Evolutionary conservation across 2,797 vertebrate genomes (phyloP).

Genomic region (Nannoperca obscura): DNA sequence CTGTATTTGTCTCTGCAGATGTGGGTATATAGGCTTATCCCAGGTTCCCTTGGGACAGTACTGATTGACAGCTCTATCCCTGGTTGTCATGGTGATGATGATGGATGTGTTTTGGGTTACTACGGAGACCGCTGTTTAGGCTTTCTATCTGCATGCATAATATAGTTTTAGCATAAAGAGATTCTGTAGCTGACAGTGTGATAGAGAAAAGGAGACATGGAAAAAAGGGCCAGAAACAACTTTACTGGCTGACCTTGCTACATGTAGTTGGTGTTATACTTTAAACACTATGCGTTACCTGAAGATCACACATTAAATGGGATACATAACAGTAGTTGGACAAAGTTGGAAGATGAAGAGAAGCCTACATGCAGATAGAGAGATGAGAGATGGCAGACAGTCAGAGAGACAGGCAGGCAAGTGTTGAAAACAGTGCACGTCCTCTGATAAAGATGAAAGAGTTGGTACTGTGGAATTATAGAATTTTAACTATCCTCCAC

Average conservation of each 20-base stretch:
- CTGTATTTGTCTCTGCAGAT: slow-evolving; percentile 58
- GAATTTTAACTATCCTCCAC: slow-evolving; percentile 65
- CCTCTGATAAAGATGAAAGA: slow-evolving; percentile 70
- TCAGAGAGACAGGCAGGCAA: slow-evolving; percentile 6
- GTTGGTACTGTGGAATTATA: slow-evolving; percentile 59
- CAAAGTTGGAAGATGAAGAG: not conserved
- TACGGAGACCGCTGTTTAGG: slow-evolving; percentile 77
- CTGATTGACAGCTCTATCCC: slow-evolving; percentile 79
- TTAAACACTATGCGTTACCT: slow-evolving; percentile 5
- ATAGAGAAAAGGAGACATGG: slow-evolving; percentile 41
- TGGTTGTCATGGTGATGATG: slow-evolving; percentile 84
- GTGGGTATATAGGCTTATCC: slow-evolving; percentile 62
- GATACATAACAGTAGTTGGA: slow-evolving; percentile 9
- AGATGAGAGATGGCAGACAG: slow-evolving; percentile 30
- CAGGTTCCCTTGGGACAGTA: slow-evolving; percentile 63
- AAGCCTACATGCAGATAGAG: slow-evolving; percentile 7
- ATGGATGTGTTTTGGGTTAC: slow-evolving; percentile 82
- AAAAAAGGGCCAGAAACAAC: slow-evolving; percentile 32
- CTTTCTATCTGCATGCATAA: slow-evolving; percentile 78
- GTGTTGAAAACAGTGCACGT: slow-evolving; percentile 56
- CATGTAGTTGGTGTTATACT: not conserved
- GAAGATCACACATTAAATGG: slow-evolving; percentile 11
- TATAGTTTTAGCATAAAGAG: slow-evolving; percentile 76
- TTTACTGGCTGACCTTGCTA: slow-evolving; percentile 34
- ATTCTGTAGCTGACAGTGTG: slow-evolving; percentile 65